Evolutionary conservation across 2,113 vertebrate species (phyloP), one percentile per base, ranked within the genome.

Genomic region (Gracilinanus agilis): DNA sequence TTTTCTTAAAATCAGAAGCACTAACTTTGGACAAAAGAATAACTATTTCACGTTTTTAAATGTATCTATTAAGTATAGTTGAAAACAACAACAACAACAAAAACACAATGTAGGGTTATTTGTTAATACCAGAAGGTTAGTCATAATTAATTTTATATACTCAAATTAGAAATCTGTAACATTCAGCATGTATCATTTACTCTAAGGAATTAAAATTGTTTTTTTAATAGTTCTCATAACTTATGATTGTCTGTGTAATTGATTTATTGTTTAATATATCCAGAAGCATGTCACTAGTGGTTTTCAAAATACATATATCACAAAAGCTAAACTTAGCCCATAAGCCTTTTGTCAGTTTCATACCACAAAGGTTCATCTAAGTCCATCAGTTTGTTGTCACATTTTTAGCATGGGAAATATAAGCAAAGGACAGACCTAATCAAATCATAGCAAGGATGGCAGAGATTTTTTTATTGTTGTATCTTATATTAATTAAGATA

Each of bases 1-100:
- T 83, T 83, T 40, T 40, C 67, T 83, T n/a, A 83, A 83, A 83
- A 83, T 23, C 16, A 40, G 67, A 95, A 93, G 49, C 55, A 67
- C 24, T 44, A 92, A 27, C 8, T 91, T 91, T 94, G 61, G 91
- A 90, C 61, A 92, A 54, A 89, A 94, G 34, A 67, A 91, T 40
- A 23, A 56, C 2, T 11, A 44, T 58, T 88, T 61, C 94, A 54
- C 44, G 49, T 92, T 92, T 88, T 61, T 55, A 34, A 34, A 49
- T n/a, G 21, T 24, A 23, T 55, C 61, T 91, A 91, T 90, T 90
- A 91, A 58, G 90, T 11, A 25, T 9, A 27, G 90, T 34, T 92
- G 90, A 29, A 29, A 53, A 88, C 54, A 55, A 61, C 12, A 53
- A 67, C 11, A 67, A 29, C 29, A 55, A 55, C 55, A 56, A 61